phyloP scores from a whole-genome alignment of 2,888 invertebrate genomes.

The Eudemis profundana region DNA sequence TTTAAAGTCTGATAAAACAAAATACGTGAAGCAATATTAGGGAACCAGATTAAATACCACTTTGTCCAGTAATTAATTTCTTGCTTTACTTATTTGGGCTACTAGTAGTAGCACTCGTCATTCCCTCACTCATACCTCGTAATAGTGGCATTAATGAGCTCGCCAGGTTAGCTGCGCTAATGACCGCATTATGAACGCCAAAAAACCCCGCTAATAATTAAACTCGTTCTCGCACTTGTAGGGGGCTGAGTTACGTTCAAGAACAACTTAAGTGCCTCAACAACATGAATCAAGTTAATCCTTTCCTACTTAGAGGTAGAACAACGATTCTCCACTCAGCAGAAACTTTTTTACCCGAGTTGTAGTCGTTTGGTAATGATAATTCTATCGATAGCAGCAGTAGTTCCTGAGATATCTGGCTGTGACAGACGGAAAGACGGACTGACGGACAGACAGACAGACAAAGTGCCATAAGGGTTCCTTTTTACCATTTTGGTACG shows the following conservation, averaged over 20 bases:
- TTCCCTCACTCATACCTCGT: background rate
- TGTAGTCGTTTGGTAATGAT: background rate
- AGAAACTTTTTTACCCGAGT: background rate
- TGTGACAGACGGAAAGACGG: too few relatives aligned
- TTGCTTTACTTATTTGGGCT: background rate
- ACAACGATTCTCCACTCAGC: background rate
- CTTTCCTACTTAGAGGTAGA: background rate
- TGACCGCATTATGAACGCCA: constrained; percentile 2
- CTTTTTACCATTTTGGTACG: too few relatives aligned
- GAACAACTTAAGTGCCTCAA: background rate
- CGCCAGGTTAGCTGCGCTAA: background rate
- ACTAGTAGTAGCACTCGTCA: background rate
- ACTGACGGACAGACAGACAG: too few relatives aligned
- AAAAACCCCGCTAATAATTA: constrained; percentile 3
- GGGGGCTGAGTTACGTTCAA: background rate
- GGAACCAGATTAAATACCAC: too few relatives aligned
- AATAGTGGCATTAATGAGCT: constrained; percentile 3
- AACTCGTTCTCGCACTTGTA: background rate
- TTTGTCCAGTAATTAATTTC: background rate
- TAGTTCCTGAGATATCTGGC: too few relatives aligned
- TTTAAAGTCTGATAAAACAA: too few relatives aligned
- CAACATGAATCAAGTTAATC: background rate
- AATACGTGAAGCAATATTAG: too few relatives aligned
- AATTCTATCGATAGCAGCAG: background rate
- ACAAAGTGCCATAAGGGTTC: too few relatives aligned